Conservation (phyloP, 2,888 invertebrate species). For the Polydesmus complanatus region DNA sequence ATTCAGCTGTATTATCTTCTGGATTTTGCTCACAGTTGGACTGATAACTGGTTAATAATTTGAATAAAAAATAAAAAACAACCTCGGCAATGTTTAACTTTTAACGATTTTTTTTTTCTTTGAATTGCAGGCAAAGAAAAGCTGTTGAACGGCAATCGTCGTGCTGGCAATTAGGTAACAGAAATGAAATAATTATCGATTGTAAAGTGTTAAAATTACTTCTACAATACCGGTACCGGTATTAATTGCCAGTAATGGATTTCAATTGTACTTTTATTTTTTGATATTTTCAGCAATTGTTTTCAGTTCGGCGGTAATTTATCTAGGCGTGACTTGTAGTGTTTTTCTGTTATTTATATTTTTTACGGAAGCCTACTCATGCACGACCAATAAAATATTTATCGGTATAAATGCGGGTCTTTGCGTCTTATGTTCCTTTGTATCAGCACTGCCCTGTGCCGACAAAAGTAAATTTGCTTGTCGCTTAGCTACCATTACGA, state of each 20-base stretch:
- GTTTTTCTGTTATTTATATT: conserved; percentile 29
- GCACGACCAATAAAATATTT: conserved; percentile 33
- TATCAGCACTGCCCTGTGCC: conserved; percentile 31
- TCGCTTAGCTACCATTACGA: neutral
- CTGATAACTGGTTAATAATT: conserved; percentile 31
- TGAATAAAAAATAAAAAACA: neutral
- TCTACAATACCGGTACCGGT: neutral
- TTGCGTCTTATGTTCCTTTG: conserved; percentile 30
- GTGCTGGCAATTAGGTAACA: conserved; percentile 9
- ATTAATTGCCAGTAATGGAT: neutral
- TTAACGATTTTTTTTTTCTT: conserved; percentile 3
- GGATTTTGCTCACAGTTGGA: conserved; percentile 36
- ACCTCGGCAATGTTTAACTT: neutral
- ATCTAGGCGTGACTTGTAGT: conserved; percentile 27
- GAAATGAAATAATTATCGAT: no score
- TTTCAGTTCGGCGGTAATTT: conserved; percentile 29
- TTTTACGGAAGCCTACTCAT: conserved; percentile 29
- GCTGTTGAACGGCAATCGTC: conserved; percentile 1
- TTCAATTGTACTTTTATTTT: conserved; percentile 8
- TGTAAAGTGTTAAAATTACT: neutral
- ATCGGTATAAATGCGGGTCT: conserved; percentile 33
- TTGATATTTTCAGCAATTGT: conserved; percentile 17
- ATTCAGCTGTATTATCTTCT: conserved; percentile 35
- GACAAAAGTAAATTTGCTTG: conserved; percentile 28
- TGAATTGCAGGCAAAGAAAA: conserved; percentile 14